Percentiles rank a stretch among this genome's conserved stretches.
phyloP scores from a whole-genome alignment of 2,113 vertebrate species.

The Coreoperca whiteheadi region DNA sequence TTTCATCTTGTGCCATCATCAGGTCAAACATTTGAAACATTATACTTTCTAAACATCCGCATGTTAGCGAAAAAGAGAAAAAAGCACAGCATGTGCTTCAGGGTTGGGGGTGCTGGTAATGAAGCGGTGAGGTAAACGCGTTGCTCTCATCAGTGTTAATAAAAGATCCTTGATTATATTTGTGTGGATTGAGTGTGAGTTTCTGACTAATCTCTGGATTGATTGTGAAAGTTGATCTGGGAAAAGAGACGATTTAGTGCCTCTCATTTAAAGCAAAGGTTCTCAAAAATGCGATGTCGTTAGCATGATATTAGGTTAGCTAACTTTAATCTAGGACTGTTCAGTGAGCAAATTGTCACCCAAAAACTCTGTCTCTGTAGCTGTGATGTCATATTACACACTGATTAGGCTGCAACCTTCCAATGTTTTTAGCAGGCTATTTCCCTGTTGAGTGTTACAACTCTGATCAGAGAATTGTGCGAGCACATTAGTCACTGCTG shows the following conservation, averaged over 20 bases:
- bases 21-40: no score
- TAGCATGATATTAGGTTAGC: slow-evolving; percentile 24
- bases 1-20: no score
- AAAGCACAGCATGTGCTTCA: background rate
- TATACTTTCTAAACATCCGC: background rate
- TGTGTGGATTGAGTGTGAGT: background rate
- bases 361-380: slow-evolving; percentile 16
- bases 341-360: slow-evolving; percentile 40
- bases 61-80: background rate
- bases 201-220: slow-evolving; percentile 56
- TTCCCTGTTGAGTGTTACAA: slow-evolving; percentile 60
- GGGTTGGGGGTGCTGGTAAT: background rate
- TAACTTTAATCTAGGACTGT: slow-evolving; percentile 33
- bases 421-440: slow-evolving; percentile 54
- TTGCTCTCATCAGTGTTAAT: background rate
- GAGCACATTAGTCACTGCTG: slow-evolving; percentile 77
- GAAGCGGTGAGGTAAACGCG: background rate
- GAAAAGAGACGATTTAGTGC: slow-evolving; percentile 26
- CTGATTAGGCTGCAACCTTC: slow-evolving; percentile 66
- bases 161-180: background rate
- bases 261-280: slow-evolving; percentile 27
- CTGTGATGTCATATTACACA: slow-evolving; percentile 53
- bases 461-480: slow-evolving; percentile 72
- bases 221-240: slow-evolving; percentile 44
- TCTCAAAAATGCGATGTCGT: slow-evolving; percentile 38